Base-by-base conservation (phyloP, 2,797 vertebrate genomes). In the Pseudochirops corinnae region DNA sequence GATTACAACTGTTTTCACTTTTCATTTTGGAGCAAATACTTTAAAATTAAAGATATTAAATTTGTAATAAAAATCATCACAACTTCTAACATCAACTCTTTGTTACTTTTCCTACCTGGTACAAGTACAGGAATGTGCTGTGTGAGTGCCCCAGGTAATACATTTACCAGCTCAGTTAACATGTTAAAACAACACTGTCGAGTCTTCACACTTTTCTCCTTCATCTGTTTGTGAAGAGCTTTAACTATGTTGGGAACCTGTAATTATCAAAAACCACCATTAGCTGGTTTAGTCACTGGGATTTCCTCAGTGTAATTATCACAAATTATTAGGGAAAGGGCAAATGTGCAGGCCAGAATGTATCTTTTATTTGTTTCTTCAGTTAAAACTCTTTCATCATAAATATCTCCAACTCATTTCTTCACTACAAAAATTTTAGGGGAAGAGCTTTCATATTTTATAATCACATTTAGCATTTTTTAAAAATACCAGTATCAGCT, bases 131-230 rank as follows among this genome's bases (percentile, higher is more conserved):
- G 99, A 98, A 99, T 98, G 97, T 99, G 99, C 52, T 99, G 99
- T 0, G 99, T 99, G 96, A 99, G 99, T 31, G 99, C 99, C 94
- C 99, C 99, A 5, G 99, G 99, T 91, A 99, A 99, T 9, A 99
- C 99, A 97, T 99, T 99, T 93, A 99, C 99, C 95, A 99, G 99
- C 97, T 99, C 99, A 0, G 99, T 99, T 98, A 99, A 98, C 99
- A 99, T 99, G 99, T 99, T 99, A 99, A 99, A 99, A 98, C 99
- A 99, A 98, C 99, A 99, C 98, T 99, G 99, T 92, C 99, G 99
- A 0, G 99, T 99, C 99, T 99, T 99, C 96, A 99, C 99, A 90
- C 99, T 99, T 97, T 99, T 99, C 98, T 99, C 99, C 98, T 99
- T 99, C 99, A 99, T 99, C 99, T 99, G 99, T 98, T 99, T 99